Conservation (phyloP, 2,888 invertebrate genomes). For the Thera obeliscata region DNA sequence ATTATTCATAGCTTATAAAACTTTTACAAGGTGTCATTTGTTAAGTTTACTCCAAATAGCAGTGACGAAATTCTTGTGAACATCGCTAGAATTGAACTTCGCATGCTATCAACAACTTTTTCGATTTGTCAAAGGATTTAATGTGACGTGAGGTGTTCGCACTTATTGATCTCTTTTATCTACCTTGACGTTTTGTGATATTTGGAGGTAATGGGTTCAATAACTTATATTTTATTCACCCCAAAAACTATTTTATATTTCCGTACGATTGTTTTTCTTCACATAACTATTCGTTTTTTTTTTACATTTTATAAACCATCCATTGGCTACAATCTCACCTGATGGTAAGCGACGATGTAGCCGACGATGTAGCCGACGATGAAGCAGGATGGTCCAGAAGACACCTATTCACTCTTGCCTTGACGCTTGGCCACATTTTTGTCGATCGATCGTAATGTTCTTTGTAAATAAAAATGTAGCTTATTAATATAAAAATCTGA, state of each 20-base stretch:
- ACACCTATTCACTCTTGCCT: too few species aligned
- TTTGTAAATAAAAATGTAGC: too few species aligned
- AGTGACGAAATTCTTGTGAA: slow-evolving; percentile 50
- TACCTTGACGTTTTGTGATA: slow-evolving; percentile 26
- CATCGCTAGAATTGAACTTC: slow-evolving; percentile 48
- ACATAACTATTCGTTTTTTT: too few species aligned
- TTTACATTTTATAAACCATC: too few species aligned
- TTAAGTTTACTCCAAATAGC: slow-evolving; percentile 51
- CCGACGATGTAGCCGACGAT: too few species aligned
- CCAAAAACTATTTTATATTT: background rate
- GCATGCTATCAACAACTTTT: slow-evolving; percentile 53
- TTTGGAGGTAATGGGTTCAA: slow-evolving; percentile 1
- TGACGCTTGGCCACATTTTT: too few species aligned
- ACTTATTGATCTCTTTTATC: slow-evolving; percentile 43
- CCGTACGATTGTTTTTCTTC: too few species aligned
- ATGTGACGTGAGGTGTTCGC: slow-evolving; percentile 41
- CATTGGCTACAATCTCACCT: too few species aligned
- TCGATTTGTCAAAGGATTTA: slow-evolving; percentile 59
- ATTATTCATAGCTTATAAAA: slow-evolving; percentile 55
- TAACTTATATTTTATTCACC: background rate
- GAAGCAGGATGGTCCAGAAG: too few species aligned
- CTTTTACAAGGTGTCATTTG: slow-evolving; percentile 57
- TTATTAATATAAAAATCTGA: background rate
- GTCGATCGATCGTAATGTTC: background rate
- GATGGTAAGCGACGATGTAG: too few species aligned